Evolutionary conservation across 2,113 vertebrate genomes (phyloP), one percentile per base, ranked within the genome.

Genomic region (Myotis lucifugus): DNA sequence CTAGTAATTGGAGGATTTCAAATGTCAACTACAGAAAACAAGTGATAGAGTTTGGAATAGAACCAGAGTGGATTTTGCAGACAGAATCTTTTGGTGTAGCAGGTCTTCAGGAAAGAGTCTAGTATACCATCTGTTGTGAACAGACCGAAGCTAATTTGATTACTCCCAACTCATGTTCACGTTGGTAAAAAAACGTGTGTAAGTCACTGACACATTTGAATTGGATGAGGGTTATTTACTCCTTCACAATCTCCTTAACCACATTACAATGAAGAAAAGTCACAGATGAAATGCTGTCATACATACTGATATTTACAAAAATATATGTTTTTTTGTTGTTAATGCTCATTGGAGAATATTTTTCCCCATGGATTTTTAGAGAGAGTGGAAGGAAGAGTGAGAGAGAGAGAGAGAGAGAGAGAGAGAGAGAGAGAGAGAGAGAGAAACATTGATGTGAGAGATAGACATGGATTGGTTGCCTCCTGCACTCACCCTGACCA

Each of bases 121-220:
- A 40, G n/a, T 34, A 10, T 37, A 32, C n/a, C n/a, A 88, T 93
- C 52, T 93, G 78, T 46, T 78, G 64, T 92, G 76, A 90, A 69
- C 48, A 95, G 81, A 56, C 6, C 4, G 74, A 88, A 74, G 12
- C 19, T 92, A 70, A 95, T 93, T 87, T 87, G 85, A 84, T 70
- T 78, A 69, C 1, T 3, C 18, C 54, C 37, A 85, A 72, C 32
- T 82, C 34, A 40, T 27, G 32, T 69, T 93, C 32, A 34, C 8
- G 0, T 12, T 37, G 23, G 21, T 74, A 76, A 64, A 91, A 85
- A 85, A 46, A 82, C 2, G 23, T 46, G 6, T 59, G 73, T 54
- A 61, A 61, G 32, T 32, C 18, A 72, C 72, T 59, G 66, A 61
- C 19, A 52, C 13, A 27, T 46, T 72, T 91, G 59, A 93, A 78